Percentiles rank a stretch among this genome's conserved stretches.
phyloP scores from a whole-genome alignment of 2,888 invertebrate species.

The Fragum whitleyi region DNA sequence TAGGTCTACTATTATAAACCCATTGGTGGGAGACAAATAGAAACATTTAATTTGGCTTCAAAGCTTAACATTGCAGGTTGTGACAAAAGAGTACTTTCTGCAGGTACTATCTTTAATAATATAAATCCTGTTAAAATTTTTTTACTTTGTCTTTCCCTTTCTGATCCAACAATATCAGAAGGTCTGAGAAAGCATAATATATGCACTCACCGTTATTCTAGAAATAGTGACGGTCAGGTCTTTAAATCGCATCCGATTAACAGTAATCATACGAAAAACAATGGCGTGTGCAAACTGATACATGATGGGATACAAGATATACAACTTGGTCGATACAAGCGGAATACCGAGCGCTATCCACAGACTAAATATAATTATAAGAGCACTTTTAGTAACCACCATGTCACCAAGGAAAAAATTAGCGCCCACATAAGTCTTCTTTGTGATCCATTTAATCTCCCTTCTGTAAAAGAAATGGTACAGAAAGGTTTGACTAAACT shows the following conservation, averaged over 20 bases:
- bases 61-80: too few species aligned
- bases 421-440: conserved; percentile 4
- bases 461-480: conserved; percentile 5
- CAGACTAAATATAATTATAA: conserved; percentile 31
- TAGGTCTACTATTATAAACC: too few species aligned
- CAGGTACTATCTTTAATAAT: too few species aligned
- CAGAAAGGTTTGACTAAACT: neutral
- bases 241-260: neutral
- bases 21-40: too few species aligned
- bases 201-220: conserved; percentile 12
- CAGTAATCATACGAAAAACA: conserved; percentile 9
- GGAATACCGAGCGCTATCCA: conserved; percentile 32
- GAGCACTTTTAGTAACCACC: neutral
- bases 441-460: conserved; percentile 5
- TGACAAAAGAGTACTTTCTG: too few species aligned
- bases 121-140: too few species aligned
- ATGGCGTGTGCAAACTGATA: conserved; percentile 19
- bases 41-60: too few species aligned
- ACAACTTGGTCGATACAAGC: conserved; percentile 43
- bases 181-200: too few species aligned
- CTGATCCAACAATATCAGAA: too few species aligned
- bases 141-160: too few species aligned
- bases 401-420: conserved; percentile 13
- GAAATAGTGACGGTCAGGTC: conserved; percentile 11
- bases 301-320: conserved; percentile 45